Conservation (phyloP, 2,888 invertebrate genomes). For the Marronus borbonicus region DNA sequence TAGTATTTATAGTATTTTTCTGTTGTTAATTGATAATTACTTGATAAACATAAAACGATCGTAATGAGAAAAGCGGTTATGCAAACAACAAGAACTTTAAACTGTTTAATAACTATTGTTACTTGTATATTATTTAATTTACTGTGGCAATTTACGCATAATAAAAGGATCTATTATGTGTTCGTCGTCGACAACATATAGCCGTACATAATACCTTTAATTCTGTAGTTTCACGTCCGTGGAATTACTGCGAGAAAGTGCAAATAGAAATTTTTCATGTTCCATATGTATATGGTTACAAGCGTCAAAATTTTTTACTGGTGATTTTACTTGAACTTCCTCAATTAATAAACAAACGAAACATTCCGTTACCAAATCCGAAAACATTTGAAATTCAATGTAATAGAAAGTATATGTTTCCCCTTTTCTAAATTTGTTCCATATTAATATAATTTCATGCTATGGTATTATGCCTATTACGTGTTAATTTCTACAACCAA, state of each 20-base stretch:
- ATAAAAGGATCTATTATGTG: not conserved
- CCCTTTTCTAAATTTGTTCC: not conserved
- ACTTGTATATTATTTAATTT: not conserved
- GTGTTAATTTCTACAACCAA: not conserved
- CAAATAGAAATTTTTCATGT: conserved; percentile 12
- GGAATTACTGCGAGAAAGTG: conserved; percentile 7
- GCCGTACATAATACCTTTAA: not conserved
- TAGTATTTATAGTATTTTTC: not conserved
- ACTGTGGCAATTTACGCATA: not conserved
- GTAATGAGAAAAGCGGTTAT: not conserved
- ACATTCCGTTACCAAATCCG: not conserved
- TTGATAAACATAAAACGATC: not conserved
- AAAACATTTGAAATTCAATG: not conserved
- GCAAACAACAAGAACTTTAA: not conserved
- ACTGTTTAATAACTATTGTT: not conserved
- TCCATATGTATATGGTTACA: not conserved
- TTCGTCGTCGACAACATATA: not conserved
- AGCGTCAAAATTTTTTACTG: not conserved
- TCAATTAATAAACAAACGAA: not conserved
- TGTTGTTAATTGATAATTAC: conserved; percentile 8
- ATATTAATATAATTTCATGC: not conserved
- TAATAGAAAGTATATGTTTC: not conserved
- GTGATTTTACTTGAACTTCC: not conserved
- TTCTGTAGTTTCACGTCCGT: not conserved
- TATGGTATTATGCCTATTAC: not conserved